Evolutionary conservation across 2,797 vertebrate genomes (phyloP), one percentile per base, ranked within the genome.

Genomic region (Amphiprion clarkii): DNA sequence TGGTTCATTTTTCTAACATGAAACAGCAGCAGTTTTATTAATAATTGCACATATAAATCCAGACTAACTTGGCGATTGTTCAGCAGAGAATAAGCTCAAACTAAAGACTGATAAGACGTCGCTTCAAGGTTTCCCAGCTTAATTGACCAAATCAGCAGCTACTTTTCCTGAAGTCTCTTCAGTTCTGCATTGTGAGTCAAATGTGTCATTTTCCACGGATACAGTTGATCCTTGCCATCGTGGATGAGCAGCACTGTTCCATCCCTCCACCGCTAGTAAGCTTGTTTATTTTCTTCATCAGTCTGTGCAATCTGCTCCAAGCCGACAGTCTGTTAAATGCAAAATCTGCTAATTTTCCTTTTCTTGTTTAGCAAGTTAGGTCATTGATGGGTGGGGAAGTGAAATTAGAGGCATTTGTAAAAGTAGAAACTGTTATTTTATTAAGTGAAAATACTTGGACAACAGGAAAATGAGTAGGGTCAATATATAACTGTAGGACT

Each of bases 251-350:
- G 73, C 66, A 49, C 58, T 81, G 61, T 83, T 85, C 68, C 36
- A 40, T 71, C 54, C 49, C 57, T 67, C 54, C 49, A 21, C 67
- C 69, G 72, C 75, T 68, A 79, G 56, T 85, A 72, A 85, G 82
- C 68, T 71, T 71, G 74, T 82, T 87, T 71, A 64, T 84, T 82
- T 88, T 77, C 53, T 71, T 71, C 64, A 75, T 77, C 78, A 76
- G 70, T 76, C 83, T 83, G 67, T 1, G 46, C 79, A 84, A 64
- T 84, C 73, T 84, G 71, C 53, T 67, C 48, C 53, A 54, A 49
- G 46, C 54, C 25, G 27, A 59, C 36, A 67, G 16, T 68, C 73
- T 68, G 62, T 63, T 70, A 31, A 79, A 77, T 60, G 40, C 10
- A 67, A 63, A 71, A 67, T 31, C 16, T 74, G 10, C 67, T 46